Evolutionary conservation across 2,888 invertebrate species (phyloP), one percentile per base, ranked within the genome.

Genomic region (Silvanus unidentatus): DNA sequence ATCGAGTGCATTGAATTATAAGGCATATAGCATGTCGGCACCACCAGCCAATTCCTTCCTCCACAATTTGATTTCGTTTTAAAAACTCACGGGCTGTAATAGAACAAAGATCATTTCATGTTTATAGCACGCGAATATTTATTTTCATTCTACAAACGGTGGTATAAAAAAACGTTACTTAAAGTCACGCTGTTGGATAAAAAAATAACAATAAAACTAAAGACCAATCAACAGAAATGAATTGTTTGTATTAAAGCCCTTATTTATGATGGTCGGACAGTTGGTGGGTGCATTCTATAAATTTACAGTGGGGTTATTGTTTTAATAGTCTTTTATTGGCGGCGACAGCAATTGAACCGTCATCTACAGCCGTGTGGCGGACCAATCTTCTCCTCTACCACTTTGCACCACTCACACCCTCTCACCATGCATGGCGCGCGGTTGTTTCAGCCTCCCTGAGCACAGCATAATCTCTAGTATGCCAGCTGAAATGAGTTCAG

Each of bases 401-500:
- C 34, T 14, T 34, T 35, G 22, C 16, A 5, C 32, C 12, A 32
- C 32, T 8, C 22, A 22, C 22, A 22, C 3, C 22, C 22, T 5
- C 22, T 8, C 22, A 22, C 22, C 8, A 22, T n/a, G n/a, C n/a
- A n/a, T n/a, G n/a, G n/a, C n/a, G n/a, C n/a, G n/a, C n/a, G n/a
- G n/a, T n/a, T n/a, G n/a, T n/a, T n/a, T n/a, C n/a, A n/a, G n/a
- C n/a, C n/a, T n/a, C n/a, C n/a, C n/a, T n/a, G n/a, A n/a, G n/a
- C n/a, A n/a, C n/a, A 12, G 42, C 40, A 39, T 45, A 45, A 42
- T 50, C 46, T 48, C 44, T 11, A 12, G 45, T 49, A 45, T 32
- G 32, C 32, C 46, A 46, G 51, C 50, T 56, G 49, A 53, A 57
- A 54, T 45, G 54, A 52, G 50, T 51, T 8, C 46, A 41, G 40